A percentile compares a stretch with the other conserved stretches of the same genome.
These are phyloP conservation scores for Escarpia spicata DNA, from an alignment of 2,888 invertebrate species.

Conservation along the genomic window DNA sequence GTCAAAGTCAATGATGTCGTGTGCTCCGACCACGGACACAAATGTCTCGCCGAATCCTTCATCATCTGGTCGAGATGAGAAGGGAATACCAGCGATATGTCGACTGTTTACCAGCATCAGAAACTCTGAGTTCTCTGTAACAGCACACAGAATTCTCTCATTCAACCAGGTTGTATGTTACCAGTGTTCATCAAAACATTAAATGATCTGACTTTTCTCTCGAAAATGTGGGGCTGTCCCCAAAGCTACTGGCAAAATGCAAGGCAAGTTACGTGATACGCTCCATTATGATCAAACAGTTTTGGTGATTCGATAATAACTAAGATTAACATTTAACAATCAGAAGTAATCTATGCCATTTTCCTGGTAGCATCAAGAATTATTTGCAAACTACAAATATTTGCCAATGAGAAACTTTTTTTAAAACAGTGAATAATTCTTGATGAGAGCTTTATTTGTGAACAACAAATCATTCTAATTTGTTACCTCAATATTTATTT, in stretches of 20 bases:
- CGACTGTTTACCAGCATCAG: conserved; percentile 72
- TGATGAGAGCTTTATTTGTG: not conserved
- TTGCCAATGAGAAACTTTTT: not conserved
- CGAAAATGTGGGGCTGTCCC: not conserved
- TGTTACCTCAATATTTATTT: too few species aligned
- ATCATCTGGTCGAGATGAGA: conserved; percentile 39
- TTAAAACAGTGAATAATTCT: not conserved
- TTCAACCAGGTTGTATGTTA: not conserved
- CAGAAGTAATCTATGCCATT: not conserved
- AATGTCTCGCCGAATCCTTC: conserved; percentile 41
- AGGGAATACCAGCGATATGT: conserved; percentile 49
- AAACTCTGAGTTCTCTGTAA: conserved; percentile 83
- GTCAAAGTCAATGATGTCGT: conserved; percentile 77
- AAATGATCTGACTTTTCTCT: not conserved
- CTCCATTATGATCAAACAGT: too few species aligned
- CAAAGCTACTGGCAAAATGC: not conserved
- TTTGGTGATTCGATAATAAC: too few species aligned
- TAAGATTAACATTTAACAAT: too few species aligned
- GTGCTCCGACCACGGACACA: conserved; percentile 61
- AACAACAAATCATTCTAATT: not conserved
- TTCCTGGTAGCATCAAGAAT: not conserved
- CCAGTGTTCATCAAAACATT: not conserved
- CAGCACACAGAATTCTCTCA: not conserved
- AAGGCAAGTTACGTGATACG: not conserved
- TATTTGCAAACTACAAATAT: not conserved